A percentile compares a stretch with the other conserved stretches of the same genome.
phyloP scores from a whole-genome alignment of 2,113 vertebrate species.

The Callaeas wilsoni region DNA sequence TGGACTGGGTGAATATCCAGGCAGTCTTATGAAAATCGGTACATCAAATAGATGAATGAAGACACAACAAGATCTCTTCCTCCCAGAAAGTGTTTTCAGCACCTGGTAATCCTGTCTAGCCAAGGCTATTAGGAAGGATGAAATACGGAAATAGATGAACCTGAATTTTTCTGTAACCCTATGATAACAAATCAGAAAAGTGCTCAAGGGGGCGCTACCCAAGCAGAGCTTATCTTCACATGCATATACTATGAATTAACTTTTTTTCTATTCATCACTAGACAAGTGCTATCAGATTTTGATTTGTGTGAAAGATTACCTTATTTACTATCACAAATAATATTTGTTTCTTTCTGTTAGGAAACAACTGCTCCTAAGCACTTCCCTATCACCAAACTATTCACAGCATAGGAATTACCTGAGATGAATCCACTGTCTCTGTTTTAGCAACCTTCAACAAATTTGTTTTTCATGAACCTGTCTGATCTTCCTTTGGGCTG shows the following conservation, averaged over 20 bases:
- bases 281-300: background rate
- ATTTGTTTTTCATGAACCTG: background rate
- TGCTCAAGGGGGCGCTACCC: background rate
- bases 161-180: background rate
- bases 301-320: background rate
- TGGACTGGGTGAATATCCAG: background rate
- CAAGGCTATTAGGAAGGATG: background rate
- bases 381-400: background rate
- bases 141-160: background rate
- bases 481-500: background rate
- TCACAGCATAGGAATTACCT: accelerated
- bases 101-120: background rate
- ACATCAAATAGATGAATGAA: background rate
- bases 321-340: background rate
- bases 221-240: background rate
- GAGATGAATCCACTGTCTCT: background rate
- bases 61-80: background rate
- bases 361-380: background rate
- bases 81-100: background rate
- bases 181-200: background rate
- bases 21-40: background rate
- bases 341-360: background rate
- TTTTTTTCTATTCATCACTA: background rate
- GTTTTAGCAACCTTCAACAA: background rate
- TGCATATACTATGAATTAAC: background rate